phyloP scores from a whole-genome alignment of 2,888 invertebrate species.

The Cataglyphis rosenhaueri region DNA sequence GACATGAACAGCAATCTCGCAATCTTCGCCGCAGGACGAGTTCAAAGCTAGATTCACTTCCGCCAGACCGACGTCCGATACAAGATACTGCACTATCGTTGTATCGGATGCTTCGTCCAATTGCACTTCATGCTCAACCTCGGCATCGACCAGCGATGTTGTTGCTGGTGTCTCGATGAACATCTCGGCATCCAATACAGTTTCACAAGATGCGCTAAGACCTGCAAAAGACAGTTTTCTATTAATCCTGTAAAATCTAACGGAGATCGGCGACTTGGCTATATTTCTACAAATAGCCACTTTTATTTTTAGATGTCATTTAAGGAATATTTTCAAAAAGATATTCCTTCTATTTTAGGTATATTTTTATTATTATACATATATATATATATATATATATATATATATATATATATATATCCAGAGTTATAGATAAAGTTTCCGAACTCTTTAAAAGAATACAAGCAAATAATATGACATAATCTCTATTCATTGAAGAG shows the following conservation, averaged over 20 bases:
- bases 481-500: not conserved
- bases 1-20: constrained; percentile 77
- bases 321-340: not conserved
- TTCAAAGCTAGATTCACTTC: constrained; percentile 69
- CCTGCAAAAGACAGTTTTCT: constrained; percentile 85
- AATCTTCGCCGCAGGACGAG: constrained; percentile 80
- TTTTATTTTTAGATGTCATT: not conserved
- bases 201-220: constrained; percentile 89
- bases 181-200: constrained; percentile 89
- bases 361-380: not conserved
- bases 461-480: not conserved
- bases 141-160: constrained; percentile 71
- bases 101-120: constrained; percentile 74
- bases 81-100: constrained; percentile 76
- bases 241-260: not conserved
- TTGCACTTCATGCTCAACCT: constrained; percentile 62
- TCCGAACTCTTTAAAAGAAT: not conserved
- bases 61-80: constrained; percentile 72
- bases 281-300: not conserved
- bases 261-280: not conserved
- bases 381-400: too few species aligned
- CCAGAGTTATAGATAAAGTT: not conserved
- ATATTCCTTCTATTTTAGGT: not conserved
- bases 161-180: constrained; percentile 86
- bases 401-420: too few species aligned